phyloP scores from a whole-genome alignment of 1,140 invertebrate species.

The Drosophila lacertosa region DNA sequence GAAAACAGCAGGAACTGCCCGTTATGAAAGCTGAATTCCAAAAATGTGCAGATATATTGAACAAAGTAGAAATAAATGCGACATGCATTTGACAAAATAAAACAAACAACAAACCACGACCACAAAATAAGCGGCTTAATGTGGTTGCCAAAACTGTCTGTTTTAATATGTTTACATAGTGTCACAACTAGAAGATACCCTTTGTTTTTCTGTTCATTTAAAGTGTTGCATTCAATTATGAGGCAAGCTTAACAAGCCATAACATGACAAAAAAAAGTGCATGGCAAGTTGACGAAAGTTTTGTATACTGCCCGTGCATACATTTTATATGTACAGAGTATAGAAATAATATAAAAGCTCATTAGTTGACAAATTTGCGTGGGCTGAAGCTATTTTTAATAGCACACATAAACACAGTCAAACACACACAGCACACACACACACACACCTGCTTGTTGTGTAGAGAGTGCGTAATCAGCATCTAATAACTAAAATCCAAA shows the following conservation, averaged over 20 bases:
- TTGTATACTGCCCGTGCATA: too few species aligned
- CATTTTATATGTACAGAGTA: neutral
- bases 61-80: conserved; percentile 40
- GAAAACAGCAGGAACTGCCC: neutral
- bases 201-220: too few species aligned
- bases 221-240: too few species aligned
- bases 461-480: conserved; percentile 62
- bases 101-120: conserved; percentile 43
- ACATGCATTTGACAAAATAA: conserved; percentile 27
- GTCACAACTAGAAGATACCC: neutral
- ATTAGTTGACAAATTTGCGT: conserved; percentile 50
- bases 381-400: conserved; percentile 40
- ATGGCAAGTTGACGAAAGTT: too few species aligned
- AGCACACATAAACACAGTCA: conserved; percentile 17
- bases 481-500: conserved; percentile 81
- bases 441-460: neutral
- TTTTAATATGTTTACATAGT: conserved; percentile 21
- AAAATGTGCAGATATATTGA: conserved; percentile 22
- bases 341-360: conserved; percentile 72
- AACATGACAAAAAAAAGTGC: too few species aligned
- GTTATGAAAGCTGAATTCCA: conserved; percentile 9
- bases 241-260: too few species aligned
- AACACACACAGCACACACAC: conserved; percentile 9
- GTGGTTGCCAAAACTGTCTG: conserved; percentile 36
- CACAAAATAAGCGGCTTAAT: conserved; percentile 59